phyloP scores from a whole-genome alignment of 2,888 invertebrate genomes.

The Pharmacophagus antenor region DNA sequence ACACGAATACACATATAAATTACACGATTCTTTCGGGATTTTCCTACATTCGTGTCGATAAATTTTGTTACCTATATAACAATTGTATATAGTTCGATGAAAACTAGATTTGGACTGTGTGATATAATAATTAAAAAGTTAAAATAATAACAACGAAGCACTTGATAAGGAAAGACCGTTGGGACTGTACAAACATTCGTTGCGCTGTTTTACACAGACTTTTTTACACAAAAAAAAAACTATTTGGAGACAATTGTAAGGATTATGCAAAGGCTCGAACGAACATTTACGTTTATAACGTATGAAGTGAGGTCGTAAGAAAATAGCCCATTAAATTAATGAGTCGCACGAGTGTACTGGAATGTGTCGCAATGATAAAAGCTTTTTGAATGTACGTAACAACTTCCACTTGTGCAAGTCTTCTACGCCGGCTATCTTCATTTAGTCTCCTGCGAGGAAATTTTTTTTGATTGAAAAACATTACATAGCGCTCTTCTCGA shows the following conservation, averaged over 20 bases:
- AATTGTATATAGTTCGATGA: too few relatives aligned
- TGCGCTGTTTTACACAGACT: too few relatives aligned
- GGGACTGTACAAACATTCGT: too few relatives aligned
- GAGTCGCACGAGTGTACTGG: constrained; percentile 14
- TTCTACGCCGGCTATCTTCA: constrained; percentile 1
- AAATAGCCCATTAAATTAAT: constrained; percentile 22
- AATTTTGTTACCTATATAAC: neutral
- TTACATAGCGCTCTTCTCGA: neutral
- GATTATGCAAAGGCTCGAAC: neutral
- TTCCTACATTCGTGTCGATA: neutral
- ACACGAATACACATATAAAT: neutral
- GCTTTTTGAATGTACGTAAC: constrained; percentile 20
- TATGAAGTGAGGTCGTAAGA: constrained; percentile 6
- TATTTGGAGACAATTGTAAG: neutral
- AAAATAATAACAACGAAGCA: too few relatives aligned
- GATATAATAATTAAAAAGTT: too few relatives aligned
- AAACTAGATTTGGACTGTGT: too few relatives aligned
- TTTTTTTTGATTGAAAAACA: neutral
- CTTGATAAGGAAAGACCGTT: too few relatives aligned
- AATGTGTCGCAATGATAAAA: constrained; percentile 18
- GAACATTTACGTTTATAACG: neutral
- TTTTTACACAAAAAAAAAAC: neutral
- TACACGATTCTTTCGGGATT: neutral
- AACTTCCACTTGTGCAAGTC: constrained; percentile 2
- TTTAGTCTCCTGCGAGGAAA: constrained; percentile 2